A percentile compares a stretch with the other conserved stretches of the same genome.
Evolutionary conservation across 2,797 vertebrate genomes (phyloP).

Genomic region (Takifugu rubripes): DNA sequence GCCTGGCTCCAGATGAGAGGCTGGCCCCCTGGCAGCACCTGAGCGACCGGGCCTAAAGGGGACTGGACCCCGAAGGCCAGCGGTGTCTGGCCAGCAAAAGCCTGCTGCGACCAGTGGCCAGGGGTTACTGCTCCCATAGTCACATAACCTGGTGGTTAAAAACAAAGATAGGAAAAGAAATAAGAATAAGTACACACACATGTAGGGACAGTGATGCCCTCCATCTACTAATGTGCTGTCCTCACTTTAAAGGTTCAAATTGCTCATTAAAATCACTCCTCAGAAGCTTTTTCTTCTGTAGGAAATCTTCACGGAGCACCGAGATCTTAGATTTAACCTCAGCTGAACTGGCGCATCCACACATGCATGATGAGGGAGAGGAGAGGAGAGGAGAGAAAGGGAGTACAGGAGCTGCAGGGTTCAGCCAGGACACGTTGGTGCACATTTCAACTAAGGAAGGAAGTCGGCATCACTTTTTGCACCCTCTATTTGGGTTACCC

Average conservation of each 20-base stretch:
- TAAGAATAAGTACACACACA: not conserved
- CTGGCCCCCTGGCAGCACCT: constrained; percentile 95
- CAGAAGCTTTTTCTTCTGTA: constrained; percentile 51
- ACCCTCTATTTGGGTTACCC: no score
- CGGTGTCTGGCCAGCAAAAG: constrained; percentile 87
- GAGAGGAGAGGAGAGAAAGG: no score
- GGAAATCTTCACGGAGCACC: constrained; percentile 13
- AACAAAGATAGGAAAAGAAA: no score
- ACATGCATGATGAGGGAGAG: no score
- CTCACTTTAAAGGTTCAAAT: constrained; percentile 2
- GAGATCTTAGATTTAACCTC: constrained; percentile 35
- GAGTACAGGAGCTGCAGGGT: no score
- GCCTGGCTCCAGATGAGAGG: constrained; percentile 96
- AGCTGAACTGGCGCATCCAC: not conserved
- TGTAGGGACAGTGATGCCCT: not conserved
- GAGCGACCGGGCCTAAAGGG: constrained; percentile 82
- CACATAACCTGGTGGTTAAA: constrained; percentile 86
- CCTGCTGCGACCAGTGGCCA: constrained; percentile 96
- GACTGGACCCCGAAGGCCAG: constrained; percentile 93
- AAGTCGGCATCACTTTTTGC: no score
- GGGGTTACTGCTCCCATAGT: constrained; percentile 97
- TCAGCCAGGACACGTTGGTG: no score
- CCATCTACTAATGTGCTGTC: not conserved
- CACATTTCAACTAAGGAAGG: no score
- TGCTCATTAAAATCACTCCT: constrained; percentile 66